Percentiles rank a stretch among this genome's conserved stretches.
Evolutionary conservation across 30 jellyfish, hydroid and myxozoan genomes (phyloP).

Genomic region (Rhopilema esculentum): DNA sequence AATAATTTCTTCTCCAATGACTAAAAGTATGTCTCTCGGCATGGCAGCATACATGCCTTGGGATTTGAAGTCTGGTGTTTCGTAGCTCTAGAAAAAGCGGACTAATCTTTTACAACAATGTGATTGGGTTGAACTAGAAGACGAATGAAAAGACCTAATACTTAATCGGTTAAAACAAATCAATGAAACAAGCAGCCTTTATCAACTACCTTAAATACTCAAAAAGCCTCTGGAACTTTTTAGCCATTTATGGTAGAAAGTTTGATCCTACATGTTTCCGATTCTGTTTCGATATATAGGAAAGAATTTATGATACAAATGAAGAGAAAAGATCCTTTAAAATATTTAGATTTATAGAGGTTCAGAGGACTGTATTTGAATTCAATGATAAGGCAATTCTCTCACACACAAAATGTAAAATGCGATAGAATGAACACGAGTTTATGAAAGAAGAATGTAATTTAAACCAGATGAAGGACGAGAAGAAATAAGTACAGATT

Average conservation of each 20-base stretch:
- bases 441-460: no score
- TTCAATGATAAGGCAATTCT: background rate
- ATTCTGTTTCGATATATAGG: background rate
- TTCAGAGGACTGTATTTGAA: background rate
- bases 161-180: no score
- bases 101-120: no score
- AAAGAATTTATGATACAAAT: background rate
- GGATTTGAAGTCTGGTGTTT: conserved; percentile 84
- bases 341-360: background rate
- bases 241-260: no score
- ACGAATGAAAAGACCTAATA: no score
- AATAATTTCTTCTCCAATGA: conserved; percentile 84
- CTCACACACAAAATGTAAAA: background rate
- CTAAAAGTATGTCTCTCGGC: conserved; percentile 88
- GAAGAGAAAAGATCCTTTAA: background rate
- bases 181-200: no score
- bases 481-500: no score
- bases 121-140: no score
- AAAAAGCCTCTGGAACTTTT: no score
- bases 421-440: background rate
- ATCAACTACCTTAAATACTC: no score
- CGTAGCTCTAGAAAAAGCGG: conserved; percentile 64
- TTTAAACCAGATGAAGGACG: no score
- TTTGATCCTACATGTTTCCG: background rate
- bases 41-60: conserved; percentile 93